Percentiles rank a stretch among this genome's conserved stretches.
phyloP scores from a whole-genome alignment of 30 jellyfish, hydroid and myxozoan species.

The Hydra vulgaris region DNA sequence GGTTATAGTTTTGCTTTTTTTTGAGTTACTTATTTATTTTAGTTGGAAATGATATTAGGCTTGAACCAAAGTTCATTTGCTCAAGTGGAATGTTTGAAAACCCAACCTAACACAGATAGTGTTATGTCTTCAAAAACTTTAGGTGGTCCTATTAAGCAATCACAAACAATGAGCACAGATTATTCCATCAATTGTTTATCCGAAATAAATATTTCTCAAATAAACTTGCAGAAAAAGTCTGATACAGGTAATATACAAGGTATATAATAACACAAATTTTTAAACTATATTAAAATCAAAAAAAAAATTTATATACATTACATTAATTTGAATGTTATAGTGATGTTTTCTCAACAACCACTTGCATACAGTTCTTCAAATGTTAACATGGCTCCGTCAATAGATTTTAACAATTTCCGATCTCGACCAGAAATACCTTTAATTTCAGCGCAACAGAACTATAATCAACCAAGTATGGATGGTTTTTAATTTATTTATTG shows the following conservation, averaged over 20 bases:
- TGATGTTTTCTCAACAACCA: neutral
- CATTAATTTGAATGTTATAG: neutral
- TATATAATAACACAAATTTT: neutral
- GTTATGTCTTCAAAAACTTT: neutral
- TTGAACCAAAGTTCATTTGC: neutral
- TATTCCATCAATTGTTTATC: neutral
- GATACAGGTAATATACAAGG: neutral
- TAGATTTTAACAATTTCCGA: neutral
- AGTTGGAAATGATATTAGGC: neutral
- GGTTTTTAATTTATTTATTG: neutral
- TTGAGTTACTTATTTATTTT: neutral
- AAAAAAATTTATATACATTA: too few species aligned
- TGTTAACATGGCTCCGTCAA: neutral
- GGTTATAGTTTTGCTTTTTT: neutral
- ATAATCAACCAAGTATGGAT: neutral
- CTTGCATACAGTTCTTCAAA: neutral
- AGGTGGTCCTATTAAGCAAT: neutral
- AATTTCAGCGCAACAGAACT: neutral
- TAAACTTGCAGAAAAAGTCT: neutral
- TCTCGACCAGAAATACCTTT: neutral
- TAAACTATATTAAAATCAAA: neutral
- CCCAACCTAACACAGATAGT: neutral
- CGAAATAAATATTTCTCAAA: neutral
- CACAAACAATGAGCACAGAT: neutral
- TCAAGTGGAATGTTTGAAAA: neutral